Evolutionary conservation across 2,113 vertebrate genomes (phyloP).

Genomic region (Lagopus leucura): DNA sequence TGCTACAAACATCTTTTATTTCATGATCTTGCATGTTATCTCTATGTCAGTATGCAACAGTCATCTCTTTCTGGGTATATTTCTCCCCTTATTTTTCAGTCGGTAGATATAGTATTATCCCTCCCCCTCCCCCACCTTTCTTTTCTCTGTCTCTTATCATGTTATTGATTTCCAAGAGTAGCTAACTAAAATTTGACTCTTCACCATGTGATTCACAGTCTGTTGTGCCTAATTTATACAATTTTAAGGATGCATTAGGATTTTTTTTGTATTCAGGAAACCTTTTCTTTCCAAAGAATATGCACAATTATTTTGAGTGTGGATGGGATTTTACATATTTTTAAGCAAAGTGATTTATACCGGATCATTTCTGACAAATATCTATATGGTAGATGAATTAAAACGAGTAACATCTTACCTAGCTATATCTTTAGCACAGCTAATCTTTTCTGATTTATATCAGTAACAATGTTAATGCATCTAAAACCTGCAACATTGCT

Average conservation of each 20-base stretch:
- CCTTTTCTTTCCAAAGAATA: background rate
- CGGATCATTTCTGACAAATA: background rate
- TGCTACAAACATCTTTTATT: background rate
- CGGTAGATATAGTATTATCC: background rate
- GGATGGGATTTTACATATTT: background rate
- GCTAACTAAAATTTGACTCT: background rate
- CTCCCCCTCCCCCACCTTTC: background rate
- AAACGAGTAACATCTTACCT: background rate
- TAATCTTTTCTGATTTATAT: background rate
- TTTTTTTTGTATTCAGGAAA: background rate
- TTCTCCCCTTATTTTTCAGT: background rate
- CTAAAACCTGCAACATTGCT: background rate
- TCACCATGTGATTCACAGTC: background rate
- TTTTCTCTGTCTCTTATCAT: background rate
- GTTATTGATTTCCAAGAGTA: background rate
- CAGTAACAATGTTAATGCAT: background rate
- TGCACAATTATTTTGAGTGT: background rate
- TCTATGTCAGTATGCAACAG: too few species aligned
- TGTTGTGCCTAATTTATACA: background rate
- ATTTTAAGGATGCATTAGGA: background rate
- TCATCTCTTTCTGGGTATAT: background rate
- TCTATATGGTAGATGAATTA: background rate
- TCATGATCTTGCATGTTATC: background rate
- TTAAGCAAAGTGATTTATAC: background rate
- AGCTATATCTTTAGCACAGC: background rate